Base-by-base conservation (phyloP, 2,888 invertebrate genomes). In the Thymelicus sylvestris region DNA sequence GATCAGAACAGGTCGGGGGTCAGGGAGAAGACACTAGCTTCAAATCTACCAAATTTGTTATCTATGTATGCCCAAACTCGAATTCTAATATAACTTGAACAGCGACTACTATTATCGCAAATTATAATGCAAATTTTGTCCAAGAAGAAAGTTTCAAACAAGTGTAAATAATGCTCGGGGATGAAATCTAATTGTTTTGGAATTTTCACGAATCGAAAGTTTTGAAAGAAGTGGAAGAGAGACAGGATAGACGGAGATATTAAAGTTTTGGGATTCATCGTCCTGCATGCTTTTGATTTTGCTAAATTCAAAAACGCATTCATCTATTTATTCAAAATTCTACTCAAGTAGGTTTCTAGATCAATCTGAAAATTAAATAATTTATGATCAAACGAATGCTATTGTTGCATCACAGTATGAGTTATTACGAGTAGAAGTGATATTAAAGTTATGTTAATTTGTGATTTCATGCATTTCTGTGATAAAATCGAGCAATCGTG, bases 191-290 rank as follows among this genome's bases (percentile, higher is more conserved):
- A 90, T 70, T 87, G 83, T 81, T 84, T 81, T 84, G 90, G 91
- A 92, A 91, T 88, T 92, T 92, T 92, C 92, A 92, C 92, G 92
- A 93, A 93, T 93, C 91, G 84, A 86, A 87, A 88, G 86, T 85
- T 81, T 83, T 82, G 83, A 77, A 77, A 79, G 82, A 83, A 82
- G 82, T 77, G 85, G 81, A 77, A 81, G 81, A 82, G 63, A 57
- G 67, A 74, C 47, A 44, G 81, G 84, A 83, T 83, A 82, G 81
- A 81, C 75, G 81, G 82, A 55, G 80, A 82, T 82, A 76, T 78
- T 77, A 75, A 74, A 77, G 80, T 81, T 81, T 84, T 83, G 78
- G 83, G 82, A 82, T 81, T 83, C 80, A 82, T 82, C 82, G 85
- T 88, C 89, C 87, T 80, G 82, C 91, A 92, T 92, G 91, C 91